These are phyloP conservation scores for Orientallactaga bullata DNA, from an alignment of 2,113 vertebrate species.

Conservation along the genomic window DNA sequence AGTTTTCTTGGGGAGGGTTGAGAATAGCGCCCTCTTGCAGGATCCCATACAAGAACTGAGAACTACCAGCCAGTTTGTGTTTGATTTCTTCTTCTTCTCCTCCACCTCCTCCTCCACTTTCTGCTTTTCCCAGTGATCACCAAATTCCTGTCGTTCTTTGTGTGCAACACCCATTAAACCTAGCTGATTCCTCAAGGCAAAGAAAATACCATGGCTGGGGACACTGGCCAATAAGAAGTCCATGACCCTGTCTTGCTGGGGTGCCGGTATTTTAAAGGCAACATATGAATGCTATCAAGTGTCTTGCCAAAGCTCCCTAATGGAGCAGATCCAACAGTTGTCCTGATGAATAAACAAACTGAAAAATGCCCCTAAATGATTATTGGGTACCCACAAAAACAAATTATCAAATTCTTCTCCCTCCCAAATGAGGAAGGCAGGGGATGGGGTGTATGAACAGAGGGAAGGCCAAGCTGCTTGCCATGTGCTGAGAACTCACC, in stretches of 20 bases:
- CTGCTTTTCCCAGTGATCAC: conserved; percentile 44
- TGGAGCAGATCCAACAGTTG: conserved; percentile 54
- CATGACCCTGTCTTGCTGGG: conserved; percentile 72
- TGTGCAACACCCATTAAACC: conserved; percentile 74
- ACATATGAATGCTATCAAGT: conserved; percentile 72
- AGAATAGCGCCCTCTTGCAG: neutral
- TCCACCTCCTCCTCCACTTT: neutral
- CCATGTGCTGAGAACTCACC: neutral
- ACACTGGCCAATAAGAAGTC: conserved; percentile 68
- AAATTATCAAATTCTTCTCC: conserved; percentile 66
- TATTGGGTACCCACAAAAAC: conserved; percentile 50
- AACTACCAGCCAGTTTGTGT: neutral
- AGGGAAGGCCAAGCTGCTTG: neutral
- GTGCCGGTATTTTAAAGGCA: conserved; percentile 78
- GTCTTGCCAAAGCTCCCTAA: conserved; percentile 55
- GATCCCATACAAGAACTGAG: neutral
- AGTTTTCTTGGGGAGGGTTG: neutral
- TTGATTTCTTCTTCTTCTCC: conserved; percentile 47
- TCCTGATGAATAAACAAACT: conserved; percentile 60
- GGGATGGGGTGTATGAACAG: no score
- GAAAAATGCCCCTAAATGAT: conserved; percentile 31
- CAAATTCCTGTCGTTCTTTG: conserved; percentile 79
- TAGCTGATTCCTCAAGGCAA: conserved; percentile 73
- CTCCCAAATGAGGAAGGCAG: neutral
- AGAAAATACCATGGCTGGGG: conserved; percentile 73